Evolutionary conservation across 2,113 vertebrate species (phyloP).

Genomic region (Etheostoma cragini): DNA sequence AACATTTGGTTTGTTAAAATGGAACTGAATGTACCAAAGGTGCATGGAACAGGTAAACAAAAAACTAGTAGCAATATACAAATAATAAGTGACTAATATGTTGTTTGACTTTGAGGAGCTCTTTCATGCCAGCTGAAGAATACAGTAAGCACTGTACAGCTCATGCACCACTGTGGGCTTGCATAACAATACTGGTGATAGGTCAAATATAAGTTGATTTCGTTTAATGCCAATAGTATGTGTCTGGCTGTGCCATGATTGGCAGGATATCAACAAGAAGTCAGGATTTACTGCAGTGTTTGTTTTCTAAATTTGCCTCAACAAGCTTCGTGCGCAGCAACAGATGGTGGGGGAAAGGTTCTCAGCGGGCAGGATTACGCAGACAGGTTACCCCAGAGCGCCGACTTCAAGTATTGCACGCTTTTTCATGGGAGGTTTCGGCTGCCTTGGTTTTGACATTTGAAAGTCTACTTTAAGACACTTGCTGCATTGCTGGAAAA

Average conservation of each 20-base stretch:
- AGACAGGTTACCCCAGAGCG: constrained; percentile 57
- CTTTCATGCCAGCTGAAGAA: neutral
- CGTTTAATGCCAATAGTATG: constrained; percentile 15
- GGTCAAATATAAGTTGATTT: constrained; percentile 31
- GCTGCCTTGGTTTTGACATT: constrained; percentile 45
- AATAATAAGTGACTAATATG: neutral
- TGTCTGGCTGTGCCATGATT: constrained; percentile 1
- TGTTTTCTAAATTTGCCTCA: constrained; percentile 59
- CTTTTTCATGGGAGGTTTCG: constrained; percentile 57
- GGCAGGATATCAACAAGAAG: constrained; percentile 43
- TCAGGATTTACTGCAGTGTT: constrained; percentile 53
- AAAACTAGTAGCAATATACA: neutral
- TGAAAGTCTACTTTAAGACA: constrained; percentile 59
- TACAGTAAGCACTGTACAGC: neutral
- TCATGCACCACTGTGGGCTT: neutral
- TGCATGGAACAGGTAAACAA: neutral
- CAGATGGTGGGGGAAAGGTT: constrained; percentile 34
- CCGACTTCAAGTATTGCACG: constrained; percentile 48
- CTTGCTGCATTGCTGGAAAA: constrained; percentile 50
- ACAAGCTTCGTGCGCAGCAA: constrained; percentile 40
- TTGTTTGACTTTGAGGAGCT: constrained; percentile 1
- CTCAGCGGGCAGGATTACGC: constrained; percentile 21
- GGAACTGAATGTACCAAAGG: neutral
- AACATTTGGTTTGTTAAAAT: neutral
- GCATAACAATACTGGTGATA: neutral